Conservation (phyloP, 2,113 vertebrate genomes). For the Lepus timidus region DNA sequence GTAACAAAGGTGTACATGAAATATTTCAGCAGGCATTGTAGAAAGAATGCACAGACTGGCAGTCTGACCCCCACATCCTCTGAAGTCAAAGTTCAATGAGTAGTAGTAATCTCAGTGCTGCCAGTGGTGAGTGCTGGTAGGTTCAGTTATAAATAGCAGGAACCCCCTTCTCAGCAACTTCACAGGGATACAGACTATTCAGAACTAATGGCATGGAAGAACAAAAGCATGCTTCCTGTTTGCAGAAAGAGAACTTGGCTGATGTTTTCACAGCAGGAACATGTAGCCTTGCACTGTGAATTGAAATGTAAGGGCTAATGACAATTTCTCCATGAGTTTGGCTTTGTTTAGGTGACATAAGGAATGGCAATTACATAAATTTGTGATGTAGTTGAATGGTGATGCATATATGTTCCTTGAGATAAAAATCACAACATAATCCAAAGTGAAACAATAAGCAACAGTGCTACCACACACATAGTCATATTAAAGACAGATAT, state of each 20-base stretch:
- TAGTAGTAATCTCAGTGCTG: neutral
- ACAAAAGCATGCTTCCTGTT: neutral
- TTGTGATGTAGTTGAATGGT: neutral
- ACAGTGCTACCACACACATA: constrained; percentile 43
- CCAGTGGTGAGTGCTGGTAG: neutral
- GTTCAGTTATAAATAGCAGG: neutral
- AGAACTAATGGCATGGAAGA: neutral
- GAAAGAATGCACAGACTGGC: neutral
- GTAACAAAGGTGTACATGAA: neutral
- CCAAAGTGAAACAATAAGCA: constrained; percentile 13
- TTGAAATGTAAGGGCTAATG: neutral
- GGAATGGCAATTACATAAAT: neutral
- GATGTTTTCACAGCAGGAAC: neutral
- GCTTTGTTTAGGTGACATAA: neutral
- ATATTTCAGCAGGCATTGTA: neutral
- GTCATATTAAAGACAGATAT: constrained; percentile 68
- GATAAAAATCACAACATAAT: neutral
- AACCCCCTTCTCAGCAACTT: neutral
- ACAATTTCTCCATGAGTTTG: neutral
- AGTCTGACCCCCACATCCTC: neutral
- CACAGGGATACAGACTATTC: neutral
- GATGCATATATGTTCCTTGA: neutral
- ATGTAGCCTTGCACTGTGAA: neutral
- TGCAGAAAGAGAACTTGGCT: neutral
- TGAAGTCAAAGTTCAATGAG: neutral